phyloP scores from a whole-genome alignment of 2,888 invertebrate species.

The Bruchidius siliquastri region DNA sequence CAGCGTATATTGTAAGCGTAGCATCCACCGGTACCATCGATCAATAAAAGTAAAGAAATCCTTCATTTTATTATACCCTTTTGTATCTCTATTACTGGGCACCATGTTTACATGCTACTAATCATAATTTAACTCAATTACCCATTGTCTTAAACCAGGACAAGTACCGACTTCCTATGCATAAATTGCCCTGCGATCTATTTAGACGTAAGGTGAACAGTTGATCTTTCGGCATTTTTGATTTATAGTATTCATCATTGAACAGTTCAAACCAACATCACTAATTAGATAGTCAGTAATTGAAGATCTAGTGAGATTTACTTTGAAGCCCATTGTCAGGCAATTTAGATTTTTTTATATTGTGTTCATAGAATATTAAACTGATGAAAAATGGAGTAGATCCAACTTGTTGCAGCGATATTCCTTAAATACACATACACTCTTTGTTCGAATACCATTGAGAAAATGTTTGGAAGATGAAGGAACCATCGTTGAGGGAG shows the following conservation, averaged over 20 bases:
- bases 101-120: neutral
- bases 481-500: no score
- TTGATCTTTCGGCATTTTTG: neutral
- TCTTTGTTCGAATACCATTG: no score
- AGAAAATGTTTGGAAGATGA: no score
- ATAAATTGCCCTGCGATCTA: neutral
- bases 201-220: neutral
- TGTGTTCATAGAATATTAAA: no score
- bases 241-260: neutral
- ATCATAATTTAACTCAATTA: neutral
- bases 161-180: neutral
- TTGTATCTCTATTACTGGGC: neutral
- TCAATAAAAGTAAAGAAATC: neutral
- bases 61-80: neutral
- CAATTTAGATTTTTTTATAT: no score
- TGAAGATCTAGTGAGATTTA: slow-evolving; percentile 1
- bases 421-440: no score
- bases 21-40: neutral
- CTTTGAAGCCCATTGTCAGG: neutral
- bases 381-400: no score
- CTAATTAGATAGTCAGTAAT: neutral
- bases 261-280: neutral
- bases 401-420: no score
- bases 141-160: neutral
- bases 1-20: neutral